These are phyloP conservation scores for Sebastes fasciatus DNA, from an alignment of 2,113 vertebrate species.

Conservation along the genomic window DNA sequence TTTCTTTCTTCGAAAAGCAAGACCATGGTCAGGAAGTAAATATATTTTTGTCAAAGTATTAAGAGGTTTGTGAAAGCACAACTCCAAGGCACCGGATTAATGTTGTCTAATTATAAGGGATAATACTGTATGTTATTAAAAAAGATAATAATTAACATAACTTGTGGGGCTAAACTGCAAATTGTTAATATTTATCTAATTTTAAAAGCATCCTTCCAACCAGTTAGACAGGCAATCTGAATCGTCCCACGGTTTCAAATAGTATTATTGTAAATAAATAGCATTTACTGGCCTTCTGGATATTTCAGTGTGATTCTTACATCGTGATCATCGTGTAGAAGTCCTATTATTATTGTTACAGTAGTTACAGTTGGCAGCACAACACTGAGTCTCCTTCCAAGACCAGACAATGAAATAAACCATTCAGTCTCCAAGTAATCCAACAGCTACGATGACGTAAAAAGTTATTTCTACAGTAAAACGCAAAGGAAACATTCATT, in stretches of 20 bases:
- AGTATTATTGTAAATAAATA: neutral
- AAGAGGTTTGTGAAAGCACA: constrained; percentile 15
- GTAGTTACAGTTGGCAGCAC: constrained; percentile 17
- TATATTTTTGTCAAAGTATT: neutral
- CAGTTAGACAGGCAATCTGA: neutral
- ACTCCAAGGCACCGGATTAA: constrained; percentile 55
- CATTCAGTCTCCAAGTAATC: constrained; percentile 23
- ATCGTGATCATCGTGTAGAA: neutral
- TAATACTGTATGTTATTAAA: neutral
- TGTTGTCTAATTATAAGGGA: neutral
- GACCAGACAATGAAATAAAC: constrained; percentile 27
- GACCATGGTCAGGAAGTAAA: neutral
- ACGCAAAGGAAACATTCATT: constrained; percentile 42
- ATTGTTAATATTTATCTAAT: neutral
- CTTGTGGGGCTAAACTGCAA: neutral
- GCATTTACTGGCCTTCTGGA: neutral
- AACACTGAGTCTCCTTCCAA: constrained; percentile 9
- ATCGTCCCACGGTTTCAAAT: neutral
- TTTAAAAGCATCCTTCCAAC: neutral
- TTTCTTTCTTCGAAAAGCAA: neutral
- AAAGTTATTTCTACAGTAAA: constrained; percentile 25
- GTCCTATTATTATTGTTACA: neutral
- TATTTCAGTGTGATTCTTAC: neutral
- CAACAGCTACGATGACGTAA: constrained; percentile 21
- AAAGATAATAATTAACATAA: neutral